phyloP scores from a whole-genome alignment of 2,113 vertebrate species.

The Piprites chloris region DNA sequence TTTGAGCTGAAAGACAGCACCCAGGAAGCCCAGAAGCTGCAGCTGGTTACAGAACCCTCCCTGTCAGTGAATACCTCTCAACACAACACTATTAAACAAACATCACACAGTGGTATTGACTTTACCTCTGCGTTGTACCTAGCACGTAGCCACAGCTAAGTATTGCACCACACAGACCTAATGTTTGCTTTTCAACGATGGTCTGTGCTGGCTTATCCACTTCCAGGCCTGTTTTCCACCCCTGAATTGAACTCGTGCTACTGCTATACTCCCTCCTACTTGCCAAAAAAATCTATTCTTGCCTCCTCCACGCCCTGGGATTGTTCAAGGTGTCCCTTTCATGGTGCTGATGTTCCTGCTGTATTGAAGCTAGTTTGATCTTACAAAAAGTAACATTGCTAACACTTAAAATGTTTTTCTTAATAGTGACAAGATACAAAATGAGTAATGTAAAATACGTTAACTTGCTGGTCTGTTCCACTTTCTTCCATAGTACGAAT shows the following conservation, averaged over 20 bases:
- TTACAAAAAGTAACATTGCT: not conserved
- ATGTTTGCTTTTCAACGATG: not conserved
- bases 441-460: not conserved
- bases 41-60: not conserved
- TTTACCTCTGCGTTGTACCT: not conserved
- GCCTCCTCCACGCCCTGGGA: not conserved
- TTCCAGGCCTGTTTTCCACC: not conserved
- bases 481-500: not conserved
- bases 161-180: not conserved
- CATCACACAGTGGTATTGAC: not conserved
- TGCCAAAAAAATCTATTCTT: not conserved
- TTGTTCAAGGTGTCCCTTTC: not conserved
- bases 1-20: not conserved
- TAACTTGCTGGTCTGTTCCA: not conserved
- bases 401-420: not conserved
- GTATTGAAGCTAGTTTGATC: not conserved
- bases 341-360: fast-evolving
- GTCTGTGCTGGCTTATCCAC: not conserved
- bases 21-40: not conserved
- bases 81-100: not conserved
- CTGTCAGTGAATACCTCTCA: not conserved
- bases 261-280: not conserved
- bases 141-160: not conserved
- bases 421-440: not conserved
- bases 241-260: not conserved